A percentile compares a stretch with the other conserved stretches of the same genome.
Evolutionary conservation across 1,140 invertebrate genomes (phyloP).

Genomic region (Polypedilum pembai): DNA sequence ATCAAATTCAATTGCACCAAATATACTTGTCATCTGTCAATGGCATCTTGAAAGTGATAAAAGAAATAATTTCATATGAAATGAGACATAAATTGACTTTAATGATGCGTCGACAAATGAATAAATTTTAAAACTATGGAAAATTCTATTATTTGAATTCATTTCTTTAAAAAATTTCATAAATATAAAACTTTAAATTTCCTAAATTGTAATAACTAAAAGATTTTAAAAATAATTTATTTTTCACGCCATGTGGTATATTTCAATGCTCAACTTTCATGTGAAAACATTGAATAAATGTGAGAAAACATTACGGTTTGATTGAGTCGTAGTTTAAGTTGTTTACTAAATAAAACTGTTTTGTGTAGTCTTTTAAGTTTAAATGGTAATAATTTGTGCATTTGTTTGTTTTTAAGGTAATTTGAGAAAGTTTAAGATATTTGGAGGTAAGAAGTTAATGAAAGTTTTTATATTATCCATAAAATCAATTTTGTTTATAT

Average conservation of each 20-base stretch:
- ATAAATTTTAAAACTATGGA: too few relatives aligned
- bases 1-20: not conserved
- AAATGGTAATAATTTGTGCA: not conserved
- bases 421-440: not conserved
- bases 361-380: not conserved
- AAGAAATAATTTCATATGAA: too few relatives aligned
- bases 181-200: too few relatives aligned
- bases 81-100: too few relatives aligned
- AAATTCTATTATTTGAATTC: not conserved
- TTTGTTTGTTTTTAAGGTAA: not conserved
- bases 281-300: not conserved
- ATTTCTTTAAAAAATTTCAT: not conserved
- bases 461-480: not conserved
- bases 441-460: not conserved
- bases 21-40: not conserved
- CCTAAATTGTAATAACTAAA: too few relatives aligned
- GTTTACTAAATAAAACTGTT: not conserved
- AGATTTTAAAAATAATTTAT: too few relatives aligned
- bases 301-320: slow-evolving; percentile 4
- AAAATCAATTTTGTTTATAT: not conserved
- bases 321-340: not conserved
- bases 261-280: not conserved
- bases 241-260: too few relatives aligned
- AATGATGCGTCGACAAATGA: too few relatives aligned
- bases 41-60: too few relatives aligned